Base-by-base conservation (phyloP, 1,140 invertebrate species). In the Drosophila miranda region DNA sequence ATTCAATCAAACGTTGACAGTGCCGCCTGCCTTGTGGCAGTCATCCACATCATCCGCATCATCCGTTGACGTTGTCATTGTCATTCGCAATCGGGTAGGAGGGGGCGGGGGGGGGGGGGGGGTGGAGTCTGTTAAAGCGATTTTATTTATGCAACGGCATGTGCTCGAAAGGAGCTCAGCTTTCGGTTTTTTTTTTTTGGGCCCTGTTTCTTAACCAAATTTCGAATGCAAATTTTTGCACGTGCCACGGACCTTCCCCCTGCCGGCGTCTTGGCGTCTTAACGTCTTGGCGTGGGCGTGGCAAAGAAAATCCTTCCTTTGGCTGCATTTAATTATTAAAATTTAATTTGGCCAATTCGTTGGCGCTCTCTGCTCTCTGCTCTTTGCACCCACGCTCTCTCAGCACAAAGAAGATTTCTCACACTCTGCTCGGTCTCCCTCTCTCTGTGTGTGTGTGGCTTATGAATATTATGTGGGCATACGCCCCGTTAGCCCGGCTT, bases 141-240 rank as follows among this genome's bases (percentile, higher is more conserved):
- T 84, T 84, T 84, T 86, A 84, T 81, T 84, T 84, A 84, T 84
- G 81, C 81, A 84, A 76, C 73, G 81, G 78, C 81, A 84, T 84
- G 81, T 87, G 84, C 79, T 67, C 60, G 50, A 58, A 61, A 11
- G 30, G 68, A 73, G 64, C 72, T 48, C 54, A 52, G 73, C 63
- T 72, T 56, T 60, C 19, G 0, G 1, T 19, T 19, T 19, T 19
- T 19, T 34, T 34, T 2, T 34, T 34, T 34, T 34, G 30, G 30
- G 73, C 73, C 76, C 73, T 75, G 57, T 74, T 77, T 80, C 76
- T 79, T 84, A 86, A 86, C 77, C 77, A 66, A 87, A 87, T 87
- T 86, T 87, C 63, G 74, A 63, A 87, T 87, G 83, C 83, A 87
- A 87, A 87, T 87, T 86, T 38, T 69, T 87, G 55, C 82, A 86